These are phyloP conservation scores for Daubentonia madagascariensis DNA, from an alignment of 2,113 vertebrate genomes.

Conservation along the genomic window DNA sequence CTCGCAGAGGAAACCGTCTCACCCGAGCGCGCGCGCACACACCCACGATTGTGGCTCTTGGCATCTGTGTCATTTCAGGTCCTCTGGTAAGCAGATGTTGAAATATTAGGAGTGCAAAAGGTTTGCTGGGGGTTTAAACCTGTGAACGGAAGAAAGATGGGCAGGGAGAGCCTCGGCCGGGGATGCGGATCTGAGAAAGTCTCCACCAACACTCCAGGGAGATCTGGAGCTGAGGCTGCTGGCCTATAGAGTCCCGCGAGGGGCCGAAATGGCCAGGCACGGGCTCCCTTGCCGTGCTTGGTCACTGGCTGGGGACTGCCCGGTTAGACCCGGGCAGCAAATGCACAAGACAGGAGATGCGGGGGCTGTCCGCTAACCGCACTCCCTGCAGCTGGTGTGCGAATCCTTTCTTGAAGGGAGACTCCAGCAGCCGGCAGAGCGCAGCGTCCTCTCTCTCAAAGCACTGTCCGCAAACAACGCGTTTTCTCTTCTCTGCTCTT, in stretches of 20 bases:
- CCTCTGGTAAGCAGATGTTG: not conserved
- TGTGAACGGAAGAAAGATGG: not conserved
- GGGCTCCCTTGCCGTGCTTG: not conserved
- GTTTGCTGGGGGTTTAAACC: not conserved
- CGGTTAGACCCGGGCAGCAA: not conserved
- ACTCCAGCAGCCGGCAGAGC: rapidly evolving
- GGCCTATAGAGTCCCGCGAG: rapidly evolving
- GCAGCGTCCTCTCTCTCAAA: not conserved
- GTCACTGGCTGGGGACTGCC: not conserved
- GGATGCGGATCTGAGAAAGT: no score
- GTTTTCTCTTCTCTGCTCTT: not conserved
- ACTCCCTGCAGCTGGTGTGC: no score
- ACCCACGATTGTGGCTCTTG: rapidly evolving
- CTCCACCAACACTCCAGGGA: not conserved
- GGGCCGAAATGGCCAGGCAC: not conserved
- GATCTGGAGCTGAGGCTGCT: not conserved
- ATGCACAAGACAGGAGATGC: not conserved
- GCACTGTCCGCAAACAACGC: rapidly evolving
- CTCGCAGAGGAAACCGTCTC: rapidly evolving
- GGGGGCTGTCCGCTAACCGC: not conserved
- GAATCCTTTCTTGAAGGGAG: not conserved
- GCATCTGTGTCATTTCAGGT: not conserved
- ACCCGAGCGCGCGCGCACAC: rapidly evolving
- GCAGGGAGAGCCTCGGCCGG: not conserved
- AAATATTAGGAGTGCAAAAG: not conserved